Evolutionary conservation across 2,888 invertebrate species (phyloP).

Genomic region (Sycophila texana): DNA sequence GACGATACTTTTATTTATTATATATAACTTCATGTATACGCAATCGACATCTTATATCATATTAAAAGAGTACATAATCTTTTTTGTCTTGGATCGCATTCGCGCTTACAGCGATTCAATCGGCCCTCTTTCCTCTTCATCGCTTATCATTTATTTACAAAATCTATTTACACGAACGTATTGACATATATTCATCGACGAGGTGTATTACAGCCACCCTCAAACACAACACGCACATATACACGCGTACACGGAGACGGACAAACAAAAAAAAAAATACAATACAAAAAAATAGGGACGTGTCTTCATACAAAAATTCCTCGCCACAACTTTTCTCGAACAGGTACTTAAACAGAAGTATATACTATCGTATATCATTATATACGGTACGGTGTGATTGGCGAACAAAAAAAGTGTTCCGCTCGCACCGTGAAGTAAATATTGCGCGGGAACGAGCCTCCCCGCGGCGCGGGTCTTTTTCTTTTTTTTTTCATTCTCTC

Average conservation of each 20-base stretch:
- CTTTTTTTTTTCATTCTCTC: neutral
- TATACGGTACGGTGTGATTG: slow-evolving; percentile 6
- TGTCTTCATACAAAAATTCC: neutral
- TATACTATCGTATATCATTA: too few relatives aligned
- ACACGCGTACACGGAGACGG: neutral
- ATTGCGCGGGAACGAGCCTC: neutral
- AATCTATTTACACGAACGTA: slow-evolving; percentile 51
- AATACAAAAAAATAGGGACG: slow-evolving; percentile 16
- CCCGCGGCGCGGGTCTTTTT: neutral
- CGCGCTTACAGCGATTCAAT: slow-evolving; percentile 31
- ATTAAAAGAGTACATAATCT: slow-evolving; percentile 8
- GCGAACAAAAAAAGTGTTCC: neutral
- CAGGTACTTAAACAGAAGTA: slow-evolving; percentile 46
- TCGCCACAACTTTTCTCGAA: slow-evolving; percentile 26
- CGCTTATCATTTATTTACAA: slow-evolving; percentile 45
- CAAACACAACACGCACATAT: slow-evolving; percentile 13
- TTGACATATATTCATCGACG: slow-evolving; percentile 46
- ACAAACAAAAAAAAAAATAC: neutral
- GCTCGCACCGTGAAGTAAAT: slow-evolving; percentile 22
- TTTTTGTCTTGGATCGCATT: slow-evolving; percentile 26
- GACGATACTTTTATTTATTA: slow-evolving; percentile 7
- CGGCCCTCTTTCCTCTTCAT: neutral
- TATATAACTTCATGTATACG: slow-evolving; percentile 5
- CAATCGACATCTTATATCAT: slow-evolving; percentile 29
- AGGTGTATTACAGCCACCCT: slow-evolving; percentile 15